These are phyloP conservation scores for Physella acuta DNA, from an alignment of 1,140 invertebrate genomes.

Conservation along the genomic window DNA sequence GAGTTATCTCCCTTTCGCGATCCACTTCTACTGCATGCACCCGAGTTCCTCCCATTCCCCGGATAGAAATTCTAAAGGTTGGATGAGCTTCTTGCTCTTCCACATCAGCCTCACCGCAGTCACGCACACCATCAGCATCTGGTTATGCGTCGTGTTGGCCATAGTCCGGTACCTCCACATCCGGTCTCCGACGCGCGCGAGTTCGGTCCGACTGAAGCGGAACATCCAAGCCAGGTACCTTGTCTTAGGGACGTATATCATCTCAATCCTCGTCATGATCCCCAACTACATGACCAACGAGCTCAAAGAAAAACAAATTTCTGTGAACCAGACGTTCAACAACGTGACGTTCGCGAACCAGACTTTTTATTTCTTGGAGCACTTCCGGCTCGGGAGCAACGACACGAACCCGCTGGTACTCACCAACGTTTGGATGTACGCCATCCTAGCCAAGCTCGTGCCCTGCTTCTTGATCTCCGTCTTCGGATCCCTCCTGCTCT, in stretches of 20 bases:
- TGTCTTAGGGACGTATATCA: slow-evolving; percentile 72
- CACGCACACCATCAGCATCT: slow-evolving; percentile 90
- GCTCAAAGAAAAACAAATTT: slow-evolving; percentile 28
- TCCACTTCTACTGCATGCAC: slow-evolving; percentile 64
- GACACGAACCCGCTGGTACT: slow-evolving; percentile 63
- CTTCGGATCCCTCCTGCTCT: slow-evolving; percentile 62
- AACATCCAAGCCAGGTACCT: slow-evolving; percentile 69
- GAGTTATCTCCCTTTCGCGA: slow-evolving; percentile 82
- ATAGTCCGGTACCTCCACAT: slow-evolving; percentile 90
- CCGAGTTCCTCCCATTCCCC: slow-evolving; percentile 27
- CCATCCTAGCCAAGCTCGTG: slow-evolving; percentile 56
- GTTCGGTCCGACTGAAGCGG: slow-evolving; percentile 65
- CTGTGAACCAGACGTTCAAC: not conserved
- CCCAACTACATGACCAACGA: slow-evolving; percentile 69
- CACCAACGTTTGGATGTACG: slow-evolving; percentile 56
- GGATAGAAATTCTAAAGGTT: slow-evolving; percentile 43
- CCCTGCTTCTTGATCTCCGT: slow-evolving; percentile 61
- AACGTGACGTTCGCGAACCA: slow-evolving; percentile 25
- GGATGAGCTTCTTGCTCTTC: slow-evolving; percentile 54
- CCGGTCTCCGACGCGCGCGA: slow-evolving; percentile 69
- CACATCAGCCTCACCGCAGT: slow-evolving; percentile 72
- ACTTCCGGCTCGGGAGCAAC: slow-evolving; percentile 56
- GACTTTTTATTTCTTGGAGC: slow-evolving; percentile 61
- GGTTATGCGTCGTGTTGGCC: slow-evolving; percentile 85
- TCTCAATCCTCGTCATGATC: slow-evolving; percentile 74